Percentiles rank a stretch among this genome's conserved stretches.
These are phyloP conservation scores for Phataginus tricuspis DNA, from an alignment of 2,797 vertebrate species.

Conservation along the genomic window DNA sequence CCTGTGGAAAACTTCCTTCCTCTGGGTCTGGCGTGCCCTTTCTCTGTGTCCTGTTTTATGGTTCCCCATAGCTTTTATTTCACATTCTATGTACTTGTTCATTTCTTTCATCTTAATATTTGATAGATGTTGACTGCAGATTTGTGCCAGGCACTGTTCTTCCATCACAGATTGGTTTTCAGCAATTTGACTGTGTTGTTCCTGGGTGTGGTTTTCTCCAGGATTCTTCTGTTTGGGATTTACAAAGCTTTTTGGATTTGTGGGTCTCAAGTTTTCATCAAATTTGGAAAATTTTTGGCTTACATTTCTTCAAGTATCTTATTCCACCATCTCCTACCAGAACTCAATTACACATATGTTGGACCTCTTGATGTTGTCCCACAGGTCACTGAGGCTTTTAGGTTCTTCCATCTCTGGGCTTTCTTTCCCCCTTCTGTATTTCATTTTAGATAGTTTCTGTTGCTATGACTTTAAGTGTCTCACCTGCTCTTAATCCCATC, in stretches of 20 bases:
- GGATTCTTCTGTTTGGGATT: not conserved
- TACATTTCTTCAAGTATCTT: not conserved
- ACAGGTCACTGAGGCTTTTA: not conserved
- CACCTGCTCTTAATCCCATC: not conserved
- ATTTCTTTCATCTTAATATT: not conserved
- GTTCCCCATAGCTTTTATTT: not conserved
- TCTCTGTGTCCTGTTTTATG: not conserved
- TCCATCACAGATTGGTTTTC: not conserved
- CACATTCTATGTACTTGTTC: not conserved
- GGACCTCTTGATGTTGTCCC: not conserved
- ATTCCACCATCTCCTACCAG: not conserved
- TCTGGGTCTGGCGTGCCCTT: not conserved
- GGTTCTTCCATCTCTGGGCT: accelerated
- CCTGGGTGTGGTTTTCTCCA: not conserved
- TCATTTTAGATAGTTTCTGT: not conserved
- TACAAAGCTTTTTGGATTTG: not conserved
- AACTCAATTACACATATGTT: not conserved
- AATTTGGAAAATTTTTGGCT: not conserved
- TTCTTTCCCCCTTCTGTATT: not conserved
- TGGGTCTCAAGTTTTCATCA: not conserved
- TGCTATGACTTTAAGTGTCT: not conserved
- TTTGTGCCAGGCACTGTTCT: not conserved
- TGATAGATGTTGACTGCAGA: not conserved
- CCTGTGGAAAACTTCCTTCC: not conserved
- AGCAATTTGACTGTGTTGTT: not conserved